Conservation (phyloP, 2,888 invertebrate species). For the Cosmia pyralina region DNA sequence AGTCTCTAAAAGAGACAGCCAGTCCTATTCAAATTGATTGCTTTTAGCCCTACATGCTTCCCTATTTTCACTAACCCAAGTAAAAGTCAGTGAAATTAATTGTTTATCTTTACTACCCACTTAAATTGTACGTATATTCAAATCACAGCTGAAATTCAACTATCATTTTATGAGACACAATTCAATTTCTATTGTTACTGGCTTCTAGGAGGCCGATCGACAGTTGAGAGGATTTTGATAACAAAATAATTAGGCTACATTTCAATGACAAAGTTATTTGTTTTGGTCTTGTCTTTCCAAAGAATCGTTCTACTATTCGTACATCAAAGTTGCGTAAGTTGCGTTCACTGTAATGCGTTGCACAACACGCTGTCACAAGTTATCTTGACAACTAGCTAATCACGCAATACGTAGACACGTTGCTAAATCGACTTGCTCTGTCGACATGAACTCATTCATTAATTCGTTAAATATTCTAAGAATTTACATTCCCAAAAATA, state of each 20-base stretch:
- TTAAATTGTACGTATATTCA: background rate
- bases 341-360: constrained; percentile 3
- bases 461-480: background rate
- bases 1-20: too few species aligned
- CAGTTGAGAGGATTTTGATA: too few species aligned
- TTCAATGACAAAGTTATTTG: background rate
- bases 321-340: background rate
- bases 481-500: background rate
- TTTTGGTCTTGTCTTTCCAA: background rate
- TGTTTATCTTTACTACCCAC: background rate
- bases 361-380: constrained; percentile 5
- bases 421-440: background rate
- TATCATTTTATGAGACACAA: too few species aligned
- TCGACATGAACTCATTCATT: too few species aligned
- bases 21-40: background rate
- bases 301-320: background rate
- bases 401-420: background rate
- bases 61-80: background rate
- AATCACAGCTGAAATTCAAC: background rate
- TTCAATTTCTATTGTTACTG: too few species aligned
- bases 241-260: background rate
- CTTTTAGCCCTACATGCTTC: background rate
- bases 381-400: background rate
- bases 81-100: background rate
- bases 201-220: too few species aligned